Base-by-base conservation (phyloP, 2,888 invertebrate genomes). In the Cataglyphis albicans region DNA sequence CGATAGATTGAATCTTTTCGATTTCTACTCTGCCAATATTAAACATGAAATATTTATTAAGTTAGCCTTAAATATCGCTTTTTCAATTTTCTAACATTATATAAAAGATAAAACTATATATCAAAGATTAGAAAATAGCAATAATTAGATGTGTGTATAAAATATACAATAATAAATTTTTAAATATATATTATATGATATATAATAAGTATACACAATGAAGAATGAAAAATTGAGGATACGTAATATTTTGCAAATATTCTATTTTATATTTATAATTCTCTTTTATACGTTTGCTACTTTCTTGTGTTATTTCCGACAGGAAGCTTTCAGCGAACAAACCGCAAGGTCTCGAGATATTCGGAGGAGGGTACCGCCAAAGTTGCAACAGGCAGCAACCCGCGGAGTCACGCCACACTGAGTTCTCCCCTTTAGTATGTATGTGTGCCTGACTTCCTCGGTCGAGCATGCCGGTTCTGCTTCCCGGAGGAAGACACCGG, bases 401-500 rank as follows among this genome's bases (percentile, higher is more conserved):
- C 72, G 44, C 38, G 70, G 80, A 86, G 88, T 88, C 85, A 88
- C 87, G 87, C 74, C 81, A 85, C 83, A 67, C 64, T 88, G 88
- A 80, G 81, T 81, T 83, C 75, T 80, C 78, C 84, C 76, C 83
- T 74, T 9, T 9, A n/a, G 21, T 32, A n/a, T 29, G 18, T 41
- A 55, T 38, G 18, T 29, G 41, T 41, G 57, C 15, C 61, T 70
- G 68, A 65, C 73, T 64, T 68, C 67, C 75, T 38, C 38, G 18
- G 41, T 18, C 32, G 44, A 68, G 18, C 80, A 25, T 21, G 63
- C 70, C 70, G 75, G 82, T 70, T 76, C 73, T 68, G 73, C 65
- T 72, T 85, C 55, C 75, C 80, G 73, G 83, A 83, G 80, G 76
- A 85, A 82, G 83, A 85, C 63, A 32, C 76, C 76, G 48, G n/a